A percentile compares a stretch with the other conserved stretches of the same genome.
Evolutionary conservation across 2,113 vertebrate species (phyloP).

Genomic region (Malurus melanocephalus): DNA sequence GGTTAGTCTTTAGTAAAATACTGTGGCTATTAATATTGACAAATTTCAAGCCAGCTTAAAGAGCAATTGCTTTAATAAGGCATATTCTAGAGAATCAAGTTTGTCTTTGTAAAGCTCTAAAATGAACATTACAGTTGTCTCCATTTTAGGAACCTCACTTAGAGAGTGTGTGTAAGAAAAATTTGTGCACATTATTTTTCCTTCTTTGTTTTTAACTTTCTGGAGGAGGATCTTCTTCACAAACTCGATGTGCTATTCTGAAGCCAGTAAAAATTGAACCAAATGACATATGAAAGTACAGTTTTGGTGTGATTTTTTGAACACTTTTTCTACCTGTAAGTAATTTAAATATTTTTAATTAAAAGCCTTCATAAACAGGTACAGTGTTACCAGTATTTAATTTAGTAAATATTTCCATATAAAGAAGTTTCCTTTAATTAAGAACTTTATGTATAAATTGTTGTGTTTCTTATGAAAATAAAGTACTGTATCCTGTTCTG

Average conservation of each 20-base stretch:
- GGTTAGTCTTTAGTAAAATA: neutral
- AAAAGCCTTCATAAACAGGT: neutral
- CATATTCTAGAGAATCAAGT: neutral
- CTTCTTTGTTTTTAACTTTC: neutral
- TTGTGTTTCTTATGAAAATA: neutral
- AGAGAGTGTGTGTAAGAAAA: neutral
- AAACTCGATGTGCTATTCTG: neutral
- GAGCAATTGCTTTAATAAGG: neutral
- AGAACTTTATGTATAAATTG: neutral
- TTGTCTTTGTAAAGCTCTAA: neutral
- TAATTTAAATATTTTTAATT: slow-evolving; percentile 34
- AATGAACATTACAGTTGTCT: neutral
- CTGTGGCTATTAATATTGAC: neutral
- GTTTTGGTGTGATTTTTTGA: neutral
- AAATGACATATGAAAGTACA: neutral
- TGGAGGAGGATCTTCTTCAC: neutral
- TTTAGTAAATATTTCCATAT: slow-evolving; percentile 11
- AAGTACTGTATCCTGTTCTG: neutral
- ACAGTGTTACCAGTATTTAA: neutral
- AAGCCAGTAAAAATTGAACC: neutral
- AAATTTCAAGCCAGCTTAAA: neutral
- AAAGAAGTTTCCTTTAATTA: slow-evolving; percentile 8
- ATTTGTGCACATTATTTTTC: neutral
- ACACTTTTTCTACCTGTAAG: neutral
- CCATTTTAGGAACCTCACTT: neutral